A percentile compares a stretch with the other conserved stretches of the same genome.
Evolutionary conservation across 2,888 invertebrate genomes (phyloP).

Genomic region (Erpobdella octoculata): DNA sequence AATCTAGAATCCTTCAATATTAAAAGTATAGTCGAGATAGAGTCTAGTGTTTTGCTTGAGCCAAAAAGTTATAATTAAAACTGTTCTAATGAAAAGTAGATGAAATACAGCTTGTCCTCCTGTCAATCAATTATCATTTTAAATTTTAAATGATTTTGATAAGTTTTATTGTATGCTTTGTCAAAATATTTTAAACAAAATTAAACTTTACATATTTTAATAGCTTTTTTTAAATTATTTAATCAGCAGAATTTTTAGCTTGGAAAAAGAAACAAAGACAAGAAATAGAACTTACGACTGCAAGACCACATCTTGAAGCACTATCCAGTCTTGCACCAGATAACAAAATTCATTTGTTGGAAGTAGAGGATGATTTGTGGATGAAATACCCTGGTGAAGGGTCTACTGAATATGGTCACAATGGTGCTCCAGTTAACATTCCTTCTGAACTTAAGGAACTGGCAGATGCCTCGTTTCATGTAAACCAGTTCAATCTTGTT

Average conservation of each 20-base stretch:
- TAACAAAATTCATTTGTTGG: neutral
- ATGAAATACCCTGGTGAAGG: neutral
- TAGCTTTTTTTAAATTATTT: no score
- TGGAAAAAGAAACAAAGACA: neutral
- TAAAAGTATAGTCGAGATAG: no score
- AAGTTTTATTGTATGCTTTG: no score
- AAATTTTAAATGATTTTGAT: no score
- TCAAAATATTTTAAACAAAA: no score
- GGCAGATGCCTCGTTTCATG: constrained; percentile 6
- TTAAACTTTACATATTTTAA: no score
- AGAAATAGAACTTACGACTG: neutral
- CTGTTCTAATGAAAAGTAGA: no score
- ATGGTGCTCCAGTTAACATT: constrained; percentile 9
- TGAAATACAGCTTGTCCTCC: no score
- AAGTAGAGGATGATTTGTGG: neutral
- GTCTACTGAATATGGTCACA: neutral
- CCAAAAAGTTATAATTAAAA: no score
- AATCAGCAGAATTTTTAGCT: constrained; percentile 11
- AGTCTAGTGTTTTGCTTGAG: no score
- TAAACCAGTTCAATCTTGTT: constrained; percentile 25
- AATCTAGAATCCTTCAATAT: no score
- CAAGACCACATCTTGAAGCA: neutral
- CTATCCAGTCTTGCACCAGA: neutral
- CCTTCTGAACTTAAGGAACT: constrained; percentile 12
- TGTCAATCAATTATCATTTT: no score